Evolutionary conservation across 1,140 invertebrate genomes (phyloP).

Genomic region (Leucophenga varia): DNA sequence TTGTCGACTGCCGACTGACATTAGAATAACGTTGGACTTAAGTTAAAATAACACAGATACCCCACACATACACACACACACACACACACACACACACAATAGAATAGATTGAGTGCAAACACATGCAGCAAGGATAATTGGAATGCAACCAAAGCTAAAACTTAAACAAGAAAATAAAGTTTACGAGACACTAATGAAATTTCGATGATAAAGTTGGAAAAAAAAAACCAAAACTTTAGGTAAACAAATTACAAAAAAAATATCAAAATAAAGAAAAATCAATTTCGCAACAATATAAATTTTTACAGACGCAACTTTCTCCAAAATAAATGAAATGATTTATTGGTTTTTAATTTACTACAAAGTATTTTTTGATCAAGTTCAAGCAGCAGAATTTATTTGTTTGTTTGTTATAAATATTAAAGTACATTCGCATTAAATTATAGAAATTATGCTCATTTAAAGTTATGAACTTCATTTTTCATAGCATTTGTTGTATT

Average conservation of each 20-base stretch:
- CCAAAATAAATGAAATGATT: conserved; percentile 45
- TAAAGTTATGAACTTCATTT: conserved; percentile 24
- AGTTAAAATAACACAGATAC: no score
- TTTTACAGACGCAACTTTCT: conserved; percentile 29
- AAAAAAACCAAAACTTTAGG: no score
- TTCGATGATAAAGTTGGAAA: no score
- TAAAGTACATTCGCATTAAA: conserved; percentile 28
- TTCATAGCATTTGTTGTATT: background rate
- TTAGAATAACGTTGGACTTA: no score
- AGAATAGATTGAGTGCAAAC: no score
- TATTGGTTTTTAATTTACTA: conserved; percentile 53
- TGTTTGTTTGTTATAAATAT: conserved; percentile 40
- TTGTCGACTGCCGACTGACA: no score
- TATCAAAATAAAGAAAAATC: background rate
- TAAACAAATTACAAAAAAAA: no score
- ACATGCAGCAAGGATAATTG: no score
- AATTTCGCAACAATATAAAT: conserved; percentile 3
- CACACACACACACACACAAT: no score
- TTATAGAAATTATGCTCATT: conserved; percentile 44
- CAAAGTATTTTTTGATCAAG: no score
- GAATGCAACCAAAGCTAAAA: conserved; percentile 38
- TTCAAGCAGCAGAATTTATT: conserved; percentile 3
- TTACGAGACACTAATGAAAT: conserved; percentile 51
- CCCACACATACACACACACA: no score
- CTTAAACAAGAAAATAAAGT: conserved; percentile 50